A percentile compares a stretch with the other conserved stretches of the same genome.
phyloP scores from a whole-genome alignment of 2,888 invertebrate species.

The Drosophila mayaguana region DNA sequence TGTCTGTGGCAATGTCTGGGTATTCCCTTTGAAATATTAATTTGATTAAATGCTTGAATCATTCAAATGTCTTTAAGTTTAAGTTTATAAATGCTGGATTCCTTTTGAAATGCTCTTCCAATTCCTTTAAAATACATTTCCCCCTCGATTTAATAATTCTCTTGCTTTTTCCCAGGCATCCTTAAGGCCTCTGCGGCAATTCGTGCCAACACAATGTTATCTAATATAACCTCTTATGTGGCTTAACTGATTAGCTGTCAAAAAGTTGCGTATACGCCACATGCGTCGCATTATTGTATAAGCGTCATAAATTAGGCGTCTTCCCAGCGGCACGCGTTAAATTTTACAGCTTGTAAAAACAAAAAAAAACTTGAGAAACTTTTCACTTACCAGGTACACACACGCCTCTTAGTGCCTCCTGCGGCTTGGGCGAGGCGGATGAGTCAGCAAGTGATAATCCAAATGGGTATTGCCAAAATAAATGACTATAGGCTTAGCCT shows the following conservation, averaged over 20 bases:
- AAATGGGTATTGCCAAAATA: conserved; percentile 36
- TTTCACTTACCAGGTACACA: conserved; percentile 25
- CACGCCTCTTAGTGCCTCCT: neutral
- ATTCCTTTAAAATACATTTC: conserved; percentile 12
- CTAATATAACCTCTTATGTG: conserved; percentile 13
- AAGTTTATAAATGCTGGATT: neutral
- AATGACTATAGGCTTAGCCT: conserved; percentile 33
- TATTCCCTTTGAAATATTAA: conserved; percentile 4
- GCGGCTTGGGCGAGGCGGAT: neutral
- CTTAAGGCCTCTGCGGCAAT: conserved; percentile 10
- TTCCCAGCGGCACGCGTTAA: conserved; percentile 41
- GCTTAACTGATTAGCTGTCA: conserved; percentile 19
- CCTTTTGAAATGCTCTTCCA: neutral
- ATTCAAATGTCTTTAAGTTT: neutral
- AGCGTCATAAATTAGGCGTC: conserved; percentile 38
- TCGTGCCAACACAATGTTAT: conserved; percentile 23
- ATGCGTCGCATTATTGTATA: conserved; percentile 33
- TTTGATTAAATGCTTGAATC: conserved; percentile 29
- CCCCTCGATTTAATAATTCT: neutral
- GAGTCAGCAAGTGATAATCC: conserved; percentile 28
- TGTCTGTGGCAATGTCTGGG: conserved; percentile 20
- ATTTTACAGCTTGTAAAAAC: conserved; percentile 34
- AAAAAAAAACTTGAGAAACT: conserved; percentile 21
- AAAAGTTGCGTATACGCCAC: conserved; percentile 50
- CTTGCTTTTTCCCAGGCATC: neutral